These are phyloP conservation scores for Pimpla rufipes DNA, from an alignment of 2,888 invertebrate species.

Conservation along the genomic window DNA sequence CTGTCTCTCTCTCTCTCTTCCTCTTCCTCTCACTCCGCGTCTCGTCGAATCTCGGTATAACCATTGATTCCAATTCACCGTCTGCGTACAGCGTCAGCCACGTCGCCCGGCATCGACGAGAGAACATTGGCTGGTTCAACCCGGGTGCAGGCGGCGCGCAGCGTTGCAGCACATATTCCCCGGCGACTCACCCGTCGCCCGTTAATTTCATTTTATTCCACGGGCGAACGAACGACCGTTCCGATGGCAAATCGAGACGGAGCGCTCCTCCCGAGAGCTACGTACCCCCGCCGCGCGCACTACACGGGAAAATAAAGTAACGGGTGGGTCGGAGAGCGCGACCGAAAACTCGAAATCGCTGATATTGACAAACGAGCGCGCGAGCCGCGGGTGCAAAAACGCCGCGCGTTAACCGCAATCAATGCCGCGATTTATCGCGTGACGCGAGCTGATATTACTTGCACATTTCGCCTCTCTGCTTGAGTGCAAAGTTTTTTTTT, in stretches of 20 bases:
- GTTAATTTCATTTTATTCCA: conserved; percentile 43
- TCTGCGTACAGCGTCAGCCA: conserved; percentile 14
- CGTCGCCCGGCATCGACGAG: conserved; percentile 2
- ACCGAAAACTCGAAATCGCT: conserved; percentile 9
- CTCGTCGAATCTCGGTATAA: conserved; percentile 59
- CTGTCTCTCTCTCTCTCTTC: conserved; percentile 38
- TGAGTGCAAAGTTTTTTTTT: background rate
- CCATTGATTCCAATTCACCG: conserved; percentile 56
- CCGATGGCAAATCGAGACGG: conserved; percentile 37
- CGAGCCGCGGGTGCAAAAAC: background rate
- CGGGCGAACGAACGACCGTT: conserved; percentile 25
- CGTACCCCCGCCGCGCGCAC: background rate
- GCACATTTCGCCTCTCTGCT: background rate
- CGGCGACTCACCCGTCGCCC: conserved; percentile 31
- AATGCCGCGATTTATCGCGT: background rate
- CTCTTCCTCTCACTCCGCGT: conserved; percentile 19
- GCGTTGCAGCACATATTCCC: conserved; percentile 38
- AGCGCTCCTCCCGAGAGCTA: conserved; percentile 26
- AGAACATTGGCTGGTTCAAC: background rate
- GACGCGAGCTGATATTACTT: background rate
- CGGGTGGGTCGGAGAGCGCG: background rate
- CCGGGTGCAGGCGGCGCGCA: background rate
- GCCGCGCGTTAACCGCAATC: background rate
- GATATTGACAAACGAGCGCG: conserved; percentile 17
- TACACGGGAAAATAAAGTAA: conserved; percentile 11